Evolutionary conservation across 2,888 invertebrate genomes (phyloP).

Genomic region (Eubasilissa splendida): DNA sequence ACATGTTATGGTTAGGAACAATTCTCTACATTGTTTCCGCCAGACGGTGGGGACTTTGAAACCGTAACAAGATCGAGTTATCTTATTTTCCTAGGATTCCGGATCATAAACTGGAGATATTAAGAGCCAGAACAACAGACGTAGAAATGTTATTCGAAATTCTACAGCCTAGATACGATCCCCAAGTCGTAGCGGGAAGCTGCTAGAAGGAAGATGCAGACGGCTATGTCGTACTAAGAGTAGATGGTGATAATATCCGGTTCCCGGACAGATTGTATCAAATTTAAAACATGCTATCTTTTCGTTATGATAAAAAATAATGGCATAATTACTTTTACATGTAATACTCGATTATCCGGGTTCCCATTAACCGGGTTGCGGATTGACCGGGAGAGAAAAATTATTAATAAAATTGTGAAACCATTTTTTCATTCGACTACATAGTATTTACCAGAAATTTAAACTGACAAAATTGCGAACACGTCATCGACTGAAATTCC

Average conservation of each 20-base stretch:
- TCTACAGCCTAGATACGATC: constrained; percentile 27
- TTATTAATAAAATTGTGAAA: no score
- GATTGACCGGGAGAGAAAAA: no score
- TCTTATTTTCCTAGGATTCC: constrained; percentile 33
- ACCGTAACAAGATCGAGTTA: constrained; percentile 34
- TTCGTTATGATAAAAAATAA: no score
- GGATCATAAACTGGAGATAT: constrained; percentile 38
- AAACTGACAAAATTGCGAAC: no score
- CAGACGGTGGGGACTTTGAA: constrained; percentile 23
- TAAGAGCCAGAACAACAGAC: constrained; percentile 37
- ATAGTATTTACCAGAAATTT: no score
- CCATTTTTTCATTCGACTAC: no score
- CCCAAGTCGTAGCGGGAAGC: constrained; percentile 6
- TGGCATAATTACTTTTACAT: no score
- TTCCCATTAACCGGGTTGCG: no score
- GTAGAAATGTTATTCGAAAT: constrained; percentile 31
- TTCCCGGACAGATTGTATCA: constrained; percentile 4
- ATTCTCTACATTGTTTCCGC: constrained; percentile 25
- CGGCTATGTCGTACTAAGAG: background rate
- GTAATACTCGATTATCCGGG: no score
- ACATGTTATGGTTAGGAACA: constrained; percentile 35
- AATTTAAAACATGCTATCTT: background rate
- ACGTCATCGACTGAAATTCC: no score
- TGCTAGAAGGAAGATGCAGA: constrained; percentile 20
- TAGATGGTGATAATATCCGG: constrained; percentile 1